Base-by-base conservation (phyloP, 2,797 vertebrate species). In the Steatocranus sp. region DNA sequence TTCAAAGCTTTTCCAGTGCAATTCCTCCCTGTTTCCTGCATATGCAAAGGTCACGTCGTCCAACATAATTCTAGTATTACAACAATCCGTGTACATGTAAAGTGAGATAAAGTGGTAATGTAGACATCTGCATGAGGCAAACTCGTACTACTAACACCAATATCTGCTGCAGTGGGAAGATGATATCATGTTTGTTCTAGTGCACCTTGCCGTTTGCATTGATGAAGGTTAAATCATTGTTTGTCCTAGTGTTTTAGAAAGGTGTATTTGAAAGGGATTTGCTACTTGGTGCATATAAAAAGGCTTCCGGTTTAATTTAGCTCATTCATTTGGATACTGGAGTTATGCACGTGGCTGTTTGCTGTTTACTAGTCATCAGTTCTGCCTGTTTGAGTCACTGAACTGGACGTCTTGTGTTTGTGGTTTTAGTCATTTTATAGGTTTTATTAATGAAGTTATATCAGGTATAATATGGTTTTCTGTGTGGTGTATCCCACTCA, bases 41-140 rank as follows among this genome's bases (percentile, higher is more conserved):
- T 85, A 83, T 66, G 63, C 74, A 89, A 88, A 87, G 90, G 85
- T 87, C 85, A 84, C 43, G 2, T 8, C 25, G 30, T 49, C 81
- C 36, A n/a, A 25, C 73, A 32, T 51, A 53, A 78, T 75, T 86
- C 79, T 75, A 68, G 56, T 54, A n/a, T 84, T 83, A 78, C 80
- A 70, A 73, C 76, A 73, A 81, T 80, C 12, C 30, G 5, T 6
- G 68, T 30, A 30, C 81, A 79, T 83, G 81, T 83, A 85, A 89
- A 83, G 54, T 83, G 79, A 89, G 86, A 88, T 81, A 63, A 76
- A 76, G 58, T 7, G 50, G 63, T 68, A n/a, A 86, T 73, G 76
- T 50, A 43, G 75, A 61, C 36, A 25, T 81, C 81, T 20, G 81
- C 8, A 75, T 50, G 54, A 75, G 30, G 36, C 11, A 14, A 50